phyloP scores from a whole-genome alignment of 1,140 invertebrate genomes.

The Penaeus vannamei region DNA sequence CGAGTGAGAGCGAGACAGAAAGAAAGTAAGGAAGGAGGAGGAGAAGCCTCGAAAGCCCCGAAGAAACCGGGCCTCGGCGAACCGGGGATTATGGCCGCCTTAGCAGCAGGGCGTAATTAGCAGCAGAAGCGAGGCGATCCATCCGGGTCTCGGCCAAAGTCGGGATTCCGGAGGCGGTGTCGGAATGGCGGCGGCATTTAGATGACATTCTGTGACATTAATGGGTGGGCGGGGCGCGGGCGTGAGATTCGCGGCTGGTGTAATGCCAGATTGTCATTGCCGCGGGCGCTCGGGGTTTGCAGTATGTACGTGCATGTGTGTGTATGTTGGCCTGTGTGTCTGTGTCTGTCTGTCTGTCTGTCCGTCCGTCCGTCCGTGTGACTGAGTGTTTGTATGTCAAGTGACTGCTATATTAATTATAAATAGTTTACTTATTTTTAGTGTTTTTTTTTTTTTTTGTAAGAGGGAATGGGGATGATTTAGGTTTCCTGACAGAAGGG shows the following conservation, averaged over 20 bases:
- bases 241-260: background rate
- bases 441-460: too few species aligned
- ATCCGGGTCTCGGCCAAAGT: background rate
- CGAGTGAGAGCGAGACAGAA: background rate
- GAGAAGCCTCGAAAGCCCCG: background rate
- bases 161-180: conserved; percentile 10
- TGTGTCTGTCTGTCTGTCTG: too few species aligned
- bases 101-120: background rate
- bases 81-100: background rate
- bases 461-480: too few species aligned
- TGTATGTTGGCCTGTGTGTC: too few species aligned
- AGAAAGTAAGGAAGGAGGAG: background rate
- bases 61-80: too few species aligned
- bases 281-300: too few species aligned
- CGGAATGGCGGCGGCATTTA: conserved; percentile 39
- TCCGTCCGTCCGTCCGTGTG: too few species aligned
- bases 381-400: too few species aligned
- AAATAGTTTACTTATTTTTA: too few species aligned
- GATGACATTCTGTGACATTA: conserved; percentile 42
- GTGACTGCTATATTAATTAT: too few species aligned
- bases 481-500: too few species aligned
- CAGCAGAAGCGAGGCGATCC: background rate
- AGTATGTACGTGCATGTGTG: too few species aligned
- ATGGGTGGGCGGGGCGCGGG: conserved; percentile 10
- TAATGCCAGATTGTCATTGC: background rate